Percentiles rank a stretch among this genome's conserved stretches.
Evolutionary conservation across 1,140 invertebrate species (phyloP).

Genomic region (Globodera ellingtonae): DNA sequence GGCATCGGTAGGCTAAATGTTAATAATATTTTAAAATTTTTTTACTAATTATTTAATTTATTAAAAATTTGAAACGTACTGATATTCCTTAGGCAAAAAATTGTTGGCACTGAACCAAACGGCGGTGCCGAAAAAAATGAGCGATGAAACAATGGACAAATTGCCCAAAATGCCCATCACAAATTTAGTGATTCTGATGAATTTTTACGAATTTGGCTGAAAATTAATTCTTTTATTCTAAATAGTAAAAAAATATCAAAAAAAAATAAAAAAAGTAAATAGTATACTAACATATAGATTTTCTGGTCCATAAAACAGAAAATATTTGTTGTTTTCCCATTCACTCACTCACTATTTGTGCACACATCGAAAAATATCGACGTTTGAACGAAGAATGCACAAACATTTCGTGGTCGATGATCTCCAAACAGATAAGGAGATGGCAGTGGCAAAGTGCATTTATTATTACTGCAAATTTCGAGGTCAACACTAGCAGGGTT

Average conservation of each 20-base stretch:
- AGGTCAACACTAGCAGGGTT: too few relatives aligned
- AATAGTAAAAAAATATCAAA: background rate
- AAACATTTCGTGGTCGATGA: background rate
- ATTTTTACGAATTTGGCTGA: too few relatives aligned
- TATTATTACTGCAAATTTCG: too few relatives aligned
- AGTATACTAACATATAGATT: background rate
- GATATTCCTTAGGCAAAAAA: slow-evolving; percentile 20
- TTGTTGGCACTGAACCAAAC: slow-evolving; percentile 22
- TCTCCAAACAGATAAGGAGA: background rate
- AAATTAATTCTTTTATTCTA: background rate
- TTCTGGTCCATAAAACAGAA: background rate
- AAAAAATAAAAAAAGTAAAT: background rate
- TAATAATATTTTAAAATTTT: background rate
- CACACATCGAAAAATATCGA: background rate
- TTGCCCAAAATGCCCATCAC: background rate
- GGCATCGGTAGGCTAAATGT: slow-evolving; percentile 17
- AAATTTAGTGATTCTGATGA: too few relatives aligned
- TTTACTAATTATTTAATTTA: background rate
- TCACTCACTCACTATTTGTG: background rate
- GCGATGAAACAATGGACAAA: background rate
- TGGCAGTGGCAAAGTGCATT: too few relatives aligned
- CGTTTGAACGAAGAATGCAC: background rate
- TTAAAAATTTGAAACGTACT: background rate
- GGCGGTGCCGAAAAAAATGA: background rate
- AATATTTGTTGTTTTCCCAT: background rate